Conservation (phyloP, 2,797 vertebrate species). For the Rhincodon typus region DNA sequence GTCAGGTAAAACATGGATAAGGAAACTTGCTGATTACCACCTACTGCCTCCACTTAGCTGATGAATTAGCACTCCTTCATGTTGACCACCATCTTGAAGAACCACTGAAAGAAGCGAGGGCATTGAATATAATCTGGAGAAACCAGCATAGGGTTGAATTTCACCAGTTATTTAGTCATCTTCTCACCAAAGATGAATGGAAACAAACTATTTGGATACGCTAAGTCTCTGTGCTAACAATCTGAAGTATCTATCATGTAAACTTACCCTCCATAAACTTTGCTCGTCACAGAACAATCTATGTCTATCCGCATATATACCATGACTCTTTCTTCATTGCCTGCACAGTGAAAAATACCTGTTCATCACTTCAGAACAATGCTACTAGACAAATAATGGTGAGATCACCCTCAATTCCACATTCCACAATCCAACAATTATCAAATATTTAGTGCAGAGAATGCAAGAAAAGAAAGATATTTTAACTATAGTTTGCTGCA, state of each 20-base stretch:
- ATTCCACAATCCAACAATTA: not conserved
- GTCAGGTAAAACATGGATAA: not conserved
- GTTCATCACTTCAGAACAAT: not conserved
- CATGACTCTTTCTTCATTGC: not conserved
- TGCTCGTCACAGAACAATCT: not conserved
- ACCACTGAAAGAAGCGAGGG: not conserved
- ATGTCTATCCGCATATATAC: not conserved
- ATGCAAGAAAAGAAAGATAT: not conserved
- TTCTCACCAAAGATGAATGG: not conserved
- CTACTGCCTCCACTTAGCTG: not conserved
- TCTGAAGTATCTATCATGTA: not conserved
- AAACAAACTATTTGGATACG: not conserved
- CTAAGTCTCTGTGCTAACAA: not conserved
- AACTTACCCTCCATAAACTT: not conserved
- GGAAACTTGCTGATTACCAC: not conserved
- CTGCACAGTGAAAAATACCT: not conserved
- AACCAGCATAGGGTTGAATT: not conserved
- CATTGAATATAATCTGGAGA: not conserved
- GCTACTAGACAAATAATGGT: not conserved
- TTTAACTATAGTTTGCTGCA: not conserved
- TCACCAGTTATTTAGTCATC: not conserved
- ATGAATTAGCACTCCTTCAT: not conserved
- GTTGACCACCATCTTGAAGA: not conserved
- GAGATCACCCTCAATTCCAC: not conserved
- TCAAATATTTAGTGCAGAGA: not conserved